These are phyloP conservation scores for Axinella damicornis DNA, from an alignment of 37 sponge, comb jelly and placozoan species.

Conservation along the genomic window DNA sequence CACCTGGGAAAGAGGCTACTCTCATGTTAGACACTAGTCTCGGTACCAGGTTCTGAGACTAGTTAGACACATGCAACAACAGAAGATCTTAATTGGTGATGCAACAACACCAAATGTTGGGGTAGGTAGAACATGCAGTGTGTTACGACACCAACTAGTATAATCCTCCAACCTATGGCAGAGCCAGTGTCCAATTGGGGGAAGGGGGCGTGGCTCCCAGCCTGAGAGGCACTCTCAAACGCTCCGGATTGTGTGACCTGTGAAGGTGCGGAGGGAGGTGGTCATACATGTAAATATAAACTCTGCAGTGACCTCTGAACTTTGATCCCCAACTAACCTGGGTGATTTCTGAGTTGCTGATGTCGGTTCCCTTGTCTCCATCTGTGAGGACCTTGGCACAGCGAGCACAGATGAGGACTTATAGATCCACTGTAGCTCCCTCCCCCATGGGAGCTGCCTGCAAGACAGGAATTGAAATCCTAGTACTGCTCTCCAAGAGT, in stretches of 20 bases:
- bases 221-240: slow-evolving; percentile 81
- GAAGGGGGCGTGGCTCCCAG: slow-evolving; percentile 45
- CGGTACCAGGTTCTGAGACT: too few relatives aligned
- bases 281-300: background rate
- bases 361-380: background rate
- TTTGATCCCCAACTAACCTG: too few relatives aligned
- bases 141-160: too few relatives aligned
- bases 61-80: too few relatives aligned
- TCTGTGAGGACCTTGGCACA: slow-evolving; percentile 40
- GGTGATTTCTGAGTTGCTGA: background rate
- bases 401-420: slow-evolving; percentile 47
- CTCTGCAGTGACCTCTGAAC: background rate
- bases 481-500: too few relatives aligned
- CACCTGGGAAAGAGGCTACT: too few relatives aligned
- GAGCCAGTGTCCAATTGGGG: slow-evolving; percentile 52
- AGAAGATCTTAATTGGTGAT: too few relatives aligned
- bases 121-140: too few relatives aligned
- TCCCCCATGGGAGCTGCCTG: background rate
- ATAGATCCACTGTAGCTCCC: slow-evolving; percentile 14
- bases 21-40: too few relatives aligned
- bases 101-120: too few relatives aligned
- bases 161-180: slow-evolving; percentile 1
- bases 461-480: background rate
- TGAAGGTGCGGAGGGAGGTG: background rate
- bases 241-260: slow-evolving; percentile 7